These are phyloP conservation scores for Heliconius aoede DNA, from an alignment of 2,888 invertebrate genomes.

Conservation along the genomic window DNA sequence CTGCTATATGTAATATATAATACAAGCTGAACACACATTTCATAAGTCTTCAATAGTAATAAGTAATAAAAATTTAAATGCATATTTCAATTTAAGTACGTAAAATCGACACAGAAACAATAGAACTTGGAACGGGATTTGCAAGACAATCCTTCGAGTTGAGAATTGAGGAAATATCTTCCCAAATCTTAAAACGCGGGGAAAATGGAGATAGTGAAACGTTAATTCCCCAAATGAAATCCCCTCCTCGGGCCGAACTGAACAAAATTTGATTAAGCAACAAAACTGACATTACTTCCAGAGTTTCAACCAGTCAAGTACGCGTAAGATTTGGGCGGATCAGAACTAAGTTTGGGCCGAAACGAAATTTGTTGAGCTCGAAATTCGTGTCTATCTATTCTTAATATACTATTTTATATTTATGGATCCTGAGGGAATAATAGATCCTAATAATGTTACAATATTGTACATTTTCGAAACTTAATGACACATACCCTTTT, in stretches of 20 bases:
- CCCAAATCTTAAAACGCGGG: conserved; percentile 60
- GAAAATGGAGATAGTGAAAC: conserved; percentile 75
- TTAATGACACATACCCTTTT: background rate
- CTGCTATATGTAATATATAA: too few relatives aligned
- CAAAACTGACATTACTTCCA: conserved; percentile 72
- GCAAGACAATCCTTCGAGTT: conserved; percentile 36
- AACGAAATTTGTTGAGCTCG: conserved; percentile 34
- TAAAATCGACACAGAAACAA: conserved; percentile 38
- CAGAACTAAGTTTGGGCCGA: conserved; percentile 32
- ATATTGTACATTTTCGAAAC: too few relatives aligned
- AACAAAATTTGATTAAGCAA: conserved; percentile 80
- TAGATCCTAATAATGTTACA: background rate
- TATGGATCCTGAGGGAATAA: conserved; percentile 28
- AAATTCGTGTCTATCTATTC: conserved; percentile 12
- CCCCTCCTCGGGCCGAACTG: conserved; percentile 61
- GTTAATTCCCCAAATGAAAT: conserved; percentile 78
- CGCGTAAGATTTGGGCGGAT: conserved; percentile 37
- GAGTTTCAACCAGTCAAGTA: conserved; percentile 46
- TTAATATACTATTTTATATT: conserved; percentile 26
- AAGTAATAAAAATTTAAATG: conserved; percentile 25
- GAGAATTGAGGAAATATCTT: conserved; percentile 55
- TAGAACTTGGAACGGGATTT: conserved; percentile 36
- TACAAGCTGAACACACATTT: background rate
- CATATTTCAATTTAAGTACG: conserved; percentile 28
- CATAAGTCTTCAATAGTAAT: background rate